These are phyloP conservation scores for Coilia nasus DNA, from an alignment of 2,797 vertebrate genomes.

Conservation along the genomic window DNA sequence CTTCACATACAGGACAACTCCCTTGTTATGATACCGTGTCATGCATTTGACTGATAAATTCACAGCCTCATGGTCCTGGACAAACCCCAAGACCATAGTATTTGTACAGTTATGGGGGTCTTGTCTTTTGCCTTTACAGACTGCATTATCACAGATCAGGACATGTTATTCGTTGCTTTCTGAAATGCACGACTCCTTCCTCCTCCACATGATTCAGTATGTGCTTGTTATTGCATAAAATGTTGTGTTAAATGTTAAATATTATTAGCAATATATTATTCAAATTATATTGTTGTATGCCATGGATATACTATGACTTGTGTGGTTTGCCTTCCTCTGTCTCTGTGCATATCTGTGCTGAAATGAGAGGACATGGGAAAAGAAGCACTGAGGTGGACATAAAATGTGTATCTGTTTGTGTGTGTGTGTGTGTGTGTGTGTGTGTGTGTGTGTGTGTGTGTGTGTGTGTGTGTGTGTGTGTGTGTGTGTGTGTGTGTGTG, in stretches of 20 bases:
- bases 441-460: too few species aligned
- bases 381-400: not conserved
- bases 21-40: too few species aligned
- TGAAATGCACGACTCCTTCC: not conserved
- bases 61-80: too few species aligned
- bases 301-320: not conserved
- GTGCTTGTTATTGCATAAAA: not conserved
- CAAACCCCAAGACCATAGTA: too few species aligned
- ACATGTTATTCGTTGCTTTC: not conserved
- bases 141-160: not conserved
- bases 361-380: too few species aligned
- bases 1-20: too few species aligned
- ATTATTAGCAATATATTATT: too few species aligned
- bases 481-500: not conserved
- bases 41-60: too few species aligned
- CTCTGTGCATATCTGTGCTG: not conserved
- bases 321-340: not conserved
- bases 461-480: too few species aligned
- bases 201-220: not conserved
- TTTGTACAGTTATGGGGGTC: not conserved
- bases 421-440: conserved; percentile 16
- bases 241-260: not conserved
- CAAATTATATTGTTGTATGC: too few species aligned
- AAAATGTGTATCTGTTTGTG: too few species aligned
- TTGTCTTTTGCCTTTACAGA: not conserved